Percentiles rank a stretch among this genome's conserved stretches.
phyloP scores from a whole-genome alignment of 2,888 invertebrate genomes.

The Drosophila falleni region DNA sequence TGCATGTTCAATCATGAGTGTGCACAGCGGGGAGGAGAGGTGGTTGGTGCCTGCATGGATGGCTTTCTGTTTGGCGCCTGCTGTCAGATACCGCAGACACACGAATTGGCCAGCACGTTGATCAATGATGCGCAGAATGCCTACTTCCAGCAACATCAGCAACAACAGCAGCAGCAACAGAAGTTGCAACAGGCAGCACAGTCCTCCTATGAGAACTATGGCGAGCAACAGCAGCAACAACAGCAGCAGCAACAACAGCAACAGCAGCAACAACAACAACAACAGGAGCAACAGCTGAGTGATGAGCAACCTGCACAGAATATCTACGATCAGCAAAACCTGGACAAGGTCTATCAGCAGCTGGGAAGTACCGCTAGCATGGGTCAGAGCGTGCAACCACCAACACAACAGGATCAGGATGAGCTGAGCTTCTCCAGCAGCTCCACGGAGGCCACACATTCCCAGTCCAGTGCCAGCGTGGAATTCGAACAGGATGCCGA shows the following conservation, averaged over 20 bases:
- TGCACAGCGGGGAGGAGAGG: constrained; percentile 91
- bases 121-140: constrained; percentile 81
- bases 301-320: constrained; percentile 52
- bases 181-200: constrained; percentile 58
- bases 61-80: constrained; percentile 93
- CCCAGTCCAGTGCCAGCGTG: constrained; percentile 61
- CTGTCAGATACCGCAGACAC: constrained; percentile 90
- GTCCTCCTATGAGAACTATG: constrained; percentile 66
- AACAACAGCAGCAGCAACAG: constrained; percentile 62
- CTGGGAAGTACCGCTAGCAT: constrained; percentile 57
- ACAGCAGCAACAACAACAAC: constrained; percentile 58
- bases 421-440: constrained; percentile 37
- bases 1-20: constrained; percentile 98
- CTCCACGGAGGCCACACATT: constrained; percentile 61
- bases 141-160: constrained; percentile 76
- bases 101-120: constrained; percentile 84
- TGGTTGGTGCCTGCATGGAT: constrained; percentile 96
- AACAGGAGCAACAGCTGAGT: constrained; percentile 51
- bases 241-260: constrained; percentile 57
- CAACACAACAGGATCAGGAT: constrained; percentile 5
- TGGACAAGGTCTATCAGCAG: constrained; percentile 79
- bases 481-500: constrained; percentile 76
- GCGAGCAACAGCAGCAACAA: constrained; percentile 63
- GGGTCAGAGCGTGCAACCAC: constrained; percentile 31
- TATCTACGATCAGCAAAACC: constrained; percentile 69